A percentile compares a stretch with the other conserved stretches of the same genome.
These are phyloP conservation scores for Lampropteryx suffumata DNA, from an alignment of 2,888 invertebrate species.

Conservation along the genomic window DNA sequence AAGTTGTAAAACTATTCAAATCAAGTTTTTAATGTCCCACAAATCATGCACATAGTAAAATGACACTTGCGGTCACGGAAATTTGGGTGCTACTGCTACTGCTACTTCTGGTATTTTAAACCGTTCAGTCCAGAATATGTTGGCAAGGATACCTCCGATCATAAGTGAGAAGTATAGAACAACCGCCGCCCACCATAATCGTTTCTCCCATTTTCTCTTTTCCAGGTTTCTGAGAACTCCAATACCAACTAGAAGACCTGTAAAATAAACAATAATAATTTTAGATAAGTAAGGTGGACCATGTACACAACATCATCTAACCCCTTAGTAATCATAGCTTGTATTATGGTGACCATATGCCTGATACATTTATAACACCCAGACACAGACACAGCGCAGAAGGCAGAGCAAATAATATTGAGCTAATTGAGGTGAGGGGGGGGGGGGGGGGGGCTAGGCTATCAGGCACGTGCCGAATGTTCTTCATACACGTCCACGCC, in stretches of 20 bases:
- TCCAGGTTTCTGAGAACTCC: slow-evolving; percentile 92
- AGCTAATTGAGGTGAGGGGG: too few relatives aligned
- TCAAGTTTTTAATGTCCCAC: not conserved
- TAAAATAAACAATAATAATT: slow-evolving; percentile 45
- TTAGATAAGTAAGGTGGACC: too few relatives aligned
- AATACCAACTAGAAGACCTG: slow-evolving; percentile 91
- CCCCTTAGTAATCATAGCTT: too few relatives aligned
- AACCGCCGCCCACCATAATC: slow-evolving; percentile 92
- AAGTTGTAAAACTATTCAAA: not conserved
- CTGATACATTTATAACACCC: too few relatives aligned
- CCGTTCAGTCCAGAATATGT: slow-evolving; percentile 83
- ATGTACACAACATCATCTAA: too few relatives aligned
- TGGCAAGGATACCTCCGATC: slow-evolving; percentile 88
- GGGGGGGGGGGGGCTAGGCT: too few relatives aligned
- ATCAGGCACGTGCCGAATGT: too few relatives aligned
- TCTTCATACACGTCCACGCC: too few relatives aligned
- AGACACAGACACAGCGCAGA: too few relatives aligned
- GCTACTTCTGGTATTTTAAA: slow-evolving; percentile 29
- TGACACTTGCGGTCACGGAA: not conserved
- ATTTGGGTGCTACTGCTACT: too few relatives aligned
- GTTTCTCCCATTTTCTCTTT: slow-evolving; percentile 90
- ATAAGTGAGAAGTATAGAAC: slow-evolving; percentile 87
- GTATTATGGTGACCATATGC: too few relatives aligned
- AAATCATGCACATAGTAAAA: not conserved
- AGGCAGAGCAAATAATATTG: too few relatives aligned